Percentiles rank a stretch among this genome's conserved stretches.
Conservation (phyloP, 2,113 vertebrate genomes). For the Lepisosteus oculatus region DNA sequence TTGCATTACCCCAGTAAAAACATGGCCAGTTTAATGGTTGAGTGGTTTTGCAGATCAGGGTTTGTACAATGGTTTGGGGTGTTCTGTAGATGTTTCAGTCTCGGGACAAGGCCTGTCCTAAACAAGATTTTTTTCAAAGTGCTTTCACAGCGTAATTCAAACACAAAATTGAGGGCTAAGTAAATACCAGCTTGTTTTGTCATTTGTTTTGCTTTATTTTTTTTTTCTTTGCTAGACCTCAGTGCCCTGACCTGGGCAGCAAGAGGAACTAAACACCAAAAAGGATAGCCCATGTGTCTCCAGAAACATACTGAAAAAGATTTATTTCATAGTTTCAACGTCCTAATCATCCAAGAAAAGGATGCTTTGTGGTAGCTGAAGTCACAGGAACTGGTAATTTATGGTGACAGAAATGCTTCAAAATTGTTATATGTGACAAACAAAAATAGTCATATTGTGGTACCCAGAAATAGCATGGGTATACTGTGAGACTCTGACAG, state of each 20-base stretch:
- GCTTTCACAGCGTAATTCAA: slow-evolving; percentile 39
- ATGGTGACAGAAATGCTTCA: slow-evolving; percentile 34
- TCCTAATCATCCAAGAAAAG: slow-evolving; percentile 33
- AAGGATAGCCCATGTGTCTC: slow-evolving; percentile 2
- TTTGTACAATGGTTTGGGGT: slow-evolving; percentile 45
- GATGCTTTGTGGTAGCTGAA: slow-evolving; percentile 29
- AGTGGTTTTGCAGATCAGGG: slow-evolving; percentile 44
- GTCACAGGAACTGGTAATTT: slow-evolving; percentile 42
- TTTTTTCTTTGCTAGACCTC: slow-evolving; percentile 41
- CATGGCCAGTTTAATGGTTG: slow-evolving; percentile 36
- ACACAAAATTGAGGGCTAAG: slow-evolving; percentile 57
- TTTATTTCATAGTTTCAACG: slow-evolving; percentile 25
- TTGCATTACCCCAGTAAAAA: slow-evolving; percentile 44
- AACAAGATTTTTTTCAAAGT: slow-evolving; percentile 50
- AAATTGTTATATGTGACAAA: slow-evolving; percentile 35
- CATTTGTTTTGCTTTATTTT: slow-evolving; percentile 56
- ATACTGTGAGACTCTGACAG: slow-evolving; percentile 30
- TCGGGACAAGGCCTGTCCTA: slow-evolving; percentile 42
- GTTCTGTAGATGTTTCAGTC: slow-evolving; percentile 1
- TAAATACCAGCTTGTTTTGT: slow-evolving; percentile 59
- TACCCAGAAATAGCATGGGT: slow-evolving; percentile 31
- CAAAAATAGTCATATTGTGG: slow-evolving; percentile 41
- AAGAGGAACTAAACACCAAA: slow-evolving; percentile 26
- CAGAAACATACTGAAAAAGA: slow-evolving; percentile 19
- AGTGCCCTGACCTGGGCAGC: slow-evolving; percentile 24